Evolutionary conservation across 2,888 invertebrate species (phyloP).

Genomic region (Belgica antarctica): DNA sequence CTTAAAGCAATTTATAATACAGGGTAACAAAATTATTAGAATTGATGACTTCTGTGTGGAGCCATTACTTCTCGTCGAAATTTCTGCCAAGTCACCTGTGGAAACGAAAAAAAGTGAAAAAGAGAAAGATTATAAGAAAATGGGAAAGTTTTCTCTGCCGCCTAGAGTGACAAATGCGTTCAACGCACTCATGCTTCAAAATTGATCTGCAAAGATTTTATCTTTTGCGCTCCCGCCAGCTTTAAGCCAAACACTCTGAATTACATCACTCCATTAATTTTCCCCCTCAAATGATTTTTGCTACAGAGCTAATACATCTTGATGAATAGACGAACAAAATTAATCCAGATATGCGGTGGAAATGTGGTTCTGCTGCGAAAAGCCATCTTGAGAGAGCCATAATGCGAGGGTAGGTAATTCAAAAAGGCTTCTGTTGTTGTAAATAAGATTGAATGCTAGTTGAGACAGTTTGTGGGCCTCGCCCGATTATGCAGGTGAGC

Average conservation of each 20-base stretch:
- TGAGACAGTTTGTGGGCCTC: too few relatives aligned
- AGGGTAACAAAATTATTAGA: not conserved
- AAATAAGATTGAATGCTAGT: too few relatives aligned
- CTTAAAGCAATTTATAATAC: conserved; percentile 6
- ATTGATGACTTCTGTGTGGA: conserved; percentile 16
- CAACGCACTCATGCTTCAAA: conserved; percentile 1
- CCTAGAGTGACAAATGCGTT: conserved; percentile 20
- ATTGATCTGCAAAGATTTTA: conserved; percentile 19
- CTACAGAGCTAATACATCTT: not conserved
- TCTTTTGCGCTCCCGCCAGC: not conserved
- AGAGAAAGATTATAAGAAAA: conserved; percentile 3
- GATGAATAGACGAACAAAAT: conserved; percentile 25
- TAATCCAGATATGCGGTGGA: conserved; percentile 7
- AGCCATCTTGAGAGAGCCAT: too few relatives aligned
- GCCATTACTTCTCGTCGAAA: conserved; percentile 23
- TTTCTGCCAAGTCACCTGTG: conserved; percentile 17
- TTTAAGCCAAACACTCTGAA: not conserved
- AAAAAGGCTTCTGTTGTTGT: too few relatives aligned
- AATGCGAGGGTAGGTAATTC: too few relatives aligned
- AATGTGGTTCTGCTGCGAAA: not conserved
- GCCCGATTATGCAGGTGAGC: too few relatives aligned
- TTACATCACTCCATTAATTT: conserved; percentile 27
- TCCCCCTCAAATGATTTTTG: not conserved
- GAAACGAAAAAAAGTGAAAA: conserved; percentile 10
- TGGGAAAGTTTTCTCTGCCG: not conserved